Evolutionary conservation across 1,140 invertebrate species (phyloP).

Genomic region (Achroia grisella): DNA sequence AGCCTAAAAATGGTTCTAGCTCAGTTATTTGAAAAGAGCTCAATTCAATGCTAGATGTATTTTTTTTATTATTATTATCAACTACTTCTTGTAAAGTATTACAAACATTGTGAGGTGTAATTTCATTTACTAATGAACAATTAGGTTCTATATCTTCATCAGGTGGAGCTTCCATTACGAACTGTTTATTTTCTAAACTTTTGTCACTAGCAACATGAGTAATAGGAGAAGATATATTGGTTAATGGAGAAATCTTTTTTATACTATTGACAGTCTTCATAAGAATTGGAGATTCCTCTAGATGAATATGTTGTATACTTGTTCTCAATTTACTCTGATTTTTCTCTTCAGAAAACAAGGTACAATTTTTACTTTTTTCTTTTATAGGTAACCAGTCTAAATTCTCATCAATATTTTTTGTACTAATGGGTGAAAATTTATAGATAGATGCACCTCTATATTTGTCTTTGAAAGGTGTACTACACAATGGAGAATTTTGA

Average conservation of each 20-base stretch:
- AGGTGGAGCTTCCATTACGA: not conserved
- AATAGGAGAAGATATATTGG: too few species aligned
- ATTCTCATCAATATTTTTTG: conserved; percentile 16
- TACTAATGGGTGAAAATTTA: conserved; percentile 49
- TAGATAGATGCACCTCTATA: conserved; percentile 52
- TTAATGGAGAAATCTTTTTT: too few species aligned
- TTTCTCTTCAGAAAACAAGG: conserved; percentile 3
- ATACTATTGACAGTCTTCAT: too few species aligned
- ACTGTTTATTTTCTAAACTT: too few species aligned
- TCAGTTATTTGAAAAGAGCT: conserved; percentile 25
- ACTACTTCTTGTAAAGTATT: not conserved
- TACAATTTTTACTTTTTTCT: conserved; percentile 14
- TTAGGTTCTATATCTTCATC: not conserved
- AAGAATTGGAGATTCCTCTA: too few species aligned
- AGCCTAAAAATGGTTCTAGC: conserved; percentile 42
- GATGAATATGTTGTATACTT: not conserved
- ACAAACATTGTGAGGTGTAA: not conserved
- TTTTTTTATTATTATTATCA: conserved; percentile 4
- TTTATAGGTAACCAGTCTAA: conserved; percentile 13
- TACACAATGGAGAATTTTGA: conserved; percentile 42
- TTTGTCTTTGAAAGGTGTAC: conserved; percentile 53
- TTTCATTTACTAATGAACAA: not conserved
- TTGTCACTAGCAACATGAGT: too few species aligned
- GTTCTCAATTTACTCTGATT: not conserved
- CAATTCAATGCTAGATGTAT: conserved; percentile 8